phyloP scores from a whole-genome alignment of 2,797 vertebrate genomes.

The Calcarius lapponicus region DNA sequence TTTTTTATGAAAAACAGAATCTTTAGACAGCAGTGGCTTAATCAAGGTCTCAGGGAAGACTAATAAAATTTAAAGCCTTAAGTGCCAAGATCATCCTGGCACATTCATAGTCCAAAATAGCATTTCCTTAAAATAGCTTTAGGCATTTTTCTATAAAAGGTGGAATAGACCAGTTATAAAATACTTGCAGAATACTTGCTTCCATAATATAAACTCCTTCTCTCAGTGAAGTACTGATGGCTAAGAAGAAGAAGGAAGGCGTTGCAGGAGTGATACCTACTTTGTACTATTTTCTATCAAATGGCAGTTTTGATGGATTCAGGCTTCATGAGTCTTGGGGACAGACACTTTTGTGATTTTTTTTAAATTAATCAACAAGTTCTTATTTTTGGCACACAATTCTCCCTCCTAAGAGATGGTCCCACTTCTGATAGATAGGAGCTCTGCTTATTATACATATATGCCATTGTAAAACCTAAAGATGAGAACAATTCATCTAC shows the following conservation, averaged over 20 bases:
- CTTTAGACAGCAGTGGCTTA: neutral
- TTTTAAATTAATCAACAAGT: neutral
- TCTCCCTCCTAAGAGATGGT: neutral
- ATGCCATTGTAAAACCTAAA: neutral
- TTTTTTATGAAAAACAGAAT: neutral
- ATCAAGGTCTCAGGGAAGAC: neutral
- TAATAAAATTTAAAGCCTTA: neutral
- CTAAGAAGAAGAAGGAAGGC: neutral
- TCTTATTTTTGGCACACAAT: neutral
- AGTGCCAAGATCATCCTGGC: neutral
- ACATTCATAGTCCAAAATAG: neutral
- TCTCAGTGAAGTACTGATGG: neutral
- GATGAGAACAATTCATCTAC: neutral
- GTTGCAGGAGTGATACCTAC: neutral
- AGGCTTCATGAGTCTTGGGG: neutral
- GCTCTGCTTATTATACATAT: neutral
- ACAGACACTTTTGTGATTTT: neutral
- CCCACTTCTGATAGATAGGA: neutral
- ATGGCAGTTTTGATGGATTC: neutral
- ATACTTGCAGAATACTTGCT: neutral
- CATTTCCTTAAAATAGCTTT: neutral
- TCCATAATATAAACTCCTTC: neutral
- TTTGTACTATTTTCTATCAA: neutral
- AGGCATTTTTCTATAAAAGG: neutral
- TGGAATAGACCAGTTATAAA: neutral